Percentiles rank a stretch among this genome's conserved stretches.
These are phyloP conservation scores for Ornithoptera alexandrae DNA, from an alignment of 2,888 invertebrate genomes.

Conservation along the genomic window DNA sequence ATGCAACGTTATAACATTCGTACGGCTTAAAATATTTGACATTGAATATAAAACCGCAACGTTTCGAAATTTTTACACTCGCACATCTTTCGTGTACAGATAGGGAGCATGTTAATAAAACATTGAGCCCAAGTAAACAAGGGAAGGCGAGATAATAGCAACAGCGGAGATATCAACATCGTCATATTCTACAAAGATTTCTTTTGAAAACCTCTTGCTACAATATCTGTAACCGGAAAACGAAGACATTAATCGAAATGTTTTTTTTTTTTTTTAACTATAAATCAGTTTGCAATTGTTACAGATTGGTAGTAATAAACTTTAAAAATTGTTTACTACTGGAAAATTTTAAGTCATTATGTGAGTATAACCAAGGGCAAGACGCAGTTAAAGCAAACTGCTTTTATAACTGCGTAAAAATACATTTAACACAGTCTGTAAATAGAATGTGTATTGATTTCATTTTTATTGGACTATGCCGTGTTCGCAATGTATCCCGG, in stretches of 20 bases:
- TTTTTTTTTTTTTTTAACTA: constrained; percentile 51
- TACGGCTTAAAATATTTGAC: constrained; percentile 1
- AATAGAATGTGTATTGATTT: constrained; percentile 49
- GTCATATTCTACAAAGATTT: not conserved
- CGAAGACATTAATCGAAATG: constrained; percentile 50
- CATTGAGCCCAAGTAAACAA: constrained; percentile 56
- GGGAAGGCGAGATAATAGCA: constrained; percentile 48
- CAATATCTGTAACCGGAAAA: constrained; percentile 34
- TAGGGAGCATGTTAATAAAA: constrained; percentile 51
- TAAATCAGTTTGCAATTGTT: constrained; percentile 55
- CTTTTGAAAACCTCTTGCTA: constrained; percentile 12
- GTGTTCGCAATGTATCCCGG: constrained; percentile 42
- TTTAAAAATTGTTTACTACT: constrained; percentile 54
- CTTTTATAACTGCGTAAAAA: constrained; percentile 29
- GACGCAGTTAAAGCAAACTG: constrained; percentile 56
- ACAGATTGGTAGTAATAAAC: constrained; percentile 42
- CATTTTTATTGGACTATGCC: constrained; percentile 42
- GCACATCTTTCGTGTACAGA: constrained; percentile 38
- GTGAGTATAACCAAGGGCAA: constrained; percentile 52
- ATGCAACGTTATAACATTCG: constrained; percentile 1
- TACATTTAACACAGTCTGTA: constrained; percentile 55
- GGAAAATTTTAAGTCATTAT: constrained; percentile 42
- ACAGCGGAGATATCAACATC: constrained; percentile 41
- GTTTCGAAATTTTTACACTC: constrained; percentile 47
- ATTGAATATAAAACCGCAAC: constrained; percentile 29